phyloP scores from a whole-genome alignment of 2,113 vertebrate genomes.

The Bujurquina vittata region DNA sequence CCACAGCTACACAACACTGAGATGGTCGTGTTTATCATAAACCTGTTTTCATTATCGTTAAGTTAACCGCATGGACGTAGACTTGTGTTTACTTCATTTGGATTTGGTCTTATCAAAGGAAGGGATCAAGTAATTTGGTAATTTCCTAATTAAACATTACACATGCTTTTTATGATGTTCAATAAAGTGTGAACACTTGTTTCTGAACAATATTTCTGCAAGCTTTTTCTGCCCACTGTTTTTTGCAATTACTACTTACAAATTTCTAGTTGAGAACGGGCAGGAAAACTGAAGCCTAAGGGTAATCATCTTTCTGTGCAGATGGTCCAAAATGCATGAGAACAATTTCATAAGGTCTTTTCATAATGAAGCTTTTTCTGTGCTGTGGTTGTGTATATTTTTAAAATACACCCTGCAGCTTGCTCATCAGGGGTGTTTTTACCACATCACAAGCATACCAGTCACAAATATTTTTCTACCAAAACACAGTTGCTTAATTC shows the following conservation, averaged over 20 bases:
- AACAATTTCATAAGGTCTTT: constrained; percentile 26
- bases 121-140: neutral
- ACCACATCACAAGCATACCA: constrained; percentile 20
- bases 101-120: neutral
- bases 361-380: constrained; percentile 38
- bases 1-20: neutral
- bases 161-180: neutral
- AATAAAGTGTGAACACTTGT: neutral
- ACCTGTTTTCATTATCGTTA: neutral
- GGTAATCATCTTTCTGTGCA: constrained; percentile 11
- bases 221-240: neutral
- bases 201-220: neutral
- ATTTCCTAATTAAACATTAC: neutral
- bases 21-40: neutral
- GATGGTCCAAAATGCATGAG: constrained; percentile 44
- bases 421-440: constrained; percentile 3
- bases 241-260: constrained; percentile 7
- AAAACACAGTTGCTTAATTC: neutral
- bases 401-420: constrained; percentile 51
- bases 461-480: constrained; percentile 5
- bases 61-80: neutral
- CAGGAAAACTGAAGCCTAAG: constrained; percentile 7
- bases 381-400: constrained; percentile 46
- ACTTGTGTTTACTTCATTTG: neutral
- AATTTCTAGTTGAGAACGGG: constrained; percentile 4